phyloP scores from a whole-genome alignment of 2,113 vertebrate species.

The Pygoscelis antarcticus region DNA sequence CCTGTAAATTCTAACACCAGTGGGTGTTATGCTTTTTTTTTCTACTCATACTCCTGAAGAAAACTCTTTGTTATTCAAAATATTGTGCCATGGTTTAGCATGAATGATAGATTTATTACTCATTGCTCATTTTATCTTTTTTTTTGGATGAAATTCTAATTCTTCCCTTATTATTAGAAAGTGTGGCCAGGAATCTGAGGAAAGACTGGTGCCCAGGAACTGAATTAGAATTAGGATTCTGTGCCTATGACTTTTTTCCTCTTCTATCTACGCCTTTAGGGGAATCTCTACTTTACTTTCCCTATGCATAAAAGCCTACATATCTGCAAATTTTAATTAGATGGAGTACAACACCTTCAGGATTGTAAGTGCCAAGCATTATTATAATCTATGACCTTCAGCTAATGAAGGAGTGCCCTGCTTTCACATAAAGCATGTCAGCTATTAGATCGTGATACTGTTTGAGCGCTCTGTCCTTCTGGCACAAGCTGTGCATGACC shows the following conservation, averaged over 20 bases:
- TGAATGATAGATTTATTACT: background rate
- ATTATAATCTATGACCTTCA: conserved; percentile 46
- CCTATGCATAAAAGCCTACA: background rate
- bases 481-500: background rate
- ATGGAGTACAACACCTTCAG: conserved; percentile 12
- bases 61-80: background rate
- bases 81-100: background rate
- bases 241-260: background rate
- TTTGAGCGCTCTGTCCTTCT: background rate
- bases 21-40: background rate
- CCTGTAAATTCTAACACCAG: background rate
- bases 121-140: background rate
- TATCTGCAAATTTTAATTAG: conserved; percentile 31
- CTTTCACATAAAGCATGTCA: background rate
- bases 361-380: conserved; percentile 9
- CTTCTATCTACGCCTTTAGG: conserved; percentile 5
- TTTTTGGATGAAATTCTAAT: background rate
- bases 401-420: conserved; percentile 21
- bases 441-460: background rate
- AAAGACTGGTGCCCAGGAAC: background rate
- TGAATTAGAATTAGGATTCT: conserved; percentile 15
- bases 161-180: background rate
- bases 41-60: background rate
- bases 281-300: conserved; percentile 24
- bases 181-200: background rate